These are phyloP conservation scores for Agrotis exclamationis DNA, from an alignment of 2,888 invertebrate genomes.

Conservation along the genomic window DNA sequence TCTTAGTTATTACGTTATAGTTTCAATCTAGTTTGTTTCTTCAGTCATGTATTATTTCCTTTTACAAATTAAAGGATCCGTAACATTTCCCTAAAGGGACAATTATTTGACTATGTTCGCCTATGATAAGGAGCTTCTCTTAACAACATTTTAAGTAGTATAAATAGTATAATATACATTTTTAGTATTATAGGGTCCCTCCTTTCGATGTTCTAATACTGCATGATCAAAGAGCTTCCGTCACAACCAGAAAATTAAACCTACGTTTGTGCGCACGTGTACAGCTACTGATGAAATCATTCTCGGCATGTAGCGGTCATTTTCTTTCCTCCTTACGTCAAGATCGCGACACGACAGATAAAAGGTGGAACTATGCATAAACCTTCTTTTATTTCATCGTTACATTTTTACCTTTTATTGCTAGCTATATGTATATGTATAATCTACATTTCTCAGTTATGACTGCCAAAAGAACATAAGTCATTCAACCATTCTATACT, in stretches of 20 bases:
- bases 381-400: conserved; percentile 20
- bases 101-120: background rate
- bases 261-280: background rate
- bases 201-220: conserved; percentile 1
- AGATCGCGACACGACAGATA: conserved; percentile 11
- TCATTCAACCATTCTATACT: background rate
- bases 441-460: background rate
- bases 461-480: background rate
- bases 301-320: conserved; percentile 3
- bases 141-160: background rate
- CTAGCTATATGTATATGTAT: background rate
- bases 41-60: background rate
- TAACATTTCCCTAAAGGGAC: background rate
- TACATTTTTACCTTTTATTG: background rate
- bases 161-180: too few relatives aligned
- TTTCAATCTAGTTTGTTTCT: background rate
- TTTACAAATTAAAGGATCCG: background rate
- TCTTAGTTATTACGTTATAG: background rate
- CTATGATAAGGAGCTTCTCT: background rate
- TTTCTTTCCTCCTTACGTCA: conserved; percentile 24
- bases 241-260: background rate
- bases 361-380: conserved; percentile 14
- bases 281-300: background rate
- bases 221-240: background rate
- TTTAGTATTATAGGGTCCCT: too few relatives aligned